Percentiles rank a stretch among this genome's conserved stretches.
These are phyloP conservation scores for Eulithis testata DNA, from an alignment of 2,888 invertebrate species.

Conservation along the genomic window DNA sequence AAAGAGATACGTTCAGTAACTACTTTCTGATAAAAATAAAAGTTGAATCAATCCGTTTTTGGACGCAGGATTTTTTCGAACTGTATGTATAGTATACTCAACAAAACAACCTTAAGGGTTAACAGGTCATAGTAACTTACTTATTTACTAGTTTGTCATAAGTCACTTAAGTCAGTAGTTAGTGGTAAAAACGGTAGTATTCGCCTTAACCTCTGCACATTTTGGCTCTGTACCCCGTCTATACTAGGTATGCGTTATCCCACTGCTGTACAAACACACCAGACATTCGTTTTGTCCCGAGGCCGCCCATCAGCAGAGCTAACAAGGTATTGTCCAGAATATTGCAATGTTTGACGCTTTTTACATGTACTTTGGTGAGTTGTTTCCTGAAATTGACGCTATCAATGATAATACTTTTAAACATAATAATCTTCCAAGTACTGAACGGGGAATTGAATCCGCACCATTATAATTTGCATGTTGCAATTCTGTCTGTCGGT, in stretches of 20 bases:
- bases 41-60: no score
- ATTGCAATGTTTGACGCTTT: conserved; percentile 35
- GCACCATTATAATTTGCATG: conserved; percentile 39
- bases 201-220: conserved; percentile 22
- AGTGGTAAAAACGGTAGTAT: background rate
- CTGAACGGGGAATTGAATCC: conserved; percentile 22
- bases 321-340: conserved; percentile 48
- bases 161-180: no score
- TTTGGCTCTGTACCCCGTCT: background rate
- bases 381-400: background rate
- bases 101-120: no score
- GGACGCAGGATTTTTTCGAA: no score
- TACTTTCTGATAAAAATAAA: no score
- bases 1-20: no score
- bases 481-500: conserved; percentile 19
- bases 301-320: conserved; percentile 50
- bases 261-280: conserved; percentile 45
- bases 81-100: no score
- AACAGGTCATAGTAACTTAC: no score
- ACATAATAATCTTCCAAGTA: conserved; percentile 2
- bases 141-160: no score
- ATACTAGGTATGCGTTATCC: conserved; percentile 1
- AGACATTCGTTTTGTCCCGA: conserved; percentile 48
- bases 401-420: background rate
- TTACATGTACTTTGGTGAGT: background rate